Conservation (phyloP, 2,797 vertebrate genomes). For the Notoglanidium macrostoma region DNA sequence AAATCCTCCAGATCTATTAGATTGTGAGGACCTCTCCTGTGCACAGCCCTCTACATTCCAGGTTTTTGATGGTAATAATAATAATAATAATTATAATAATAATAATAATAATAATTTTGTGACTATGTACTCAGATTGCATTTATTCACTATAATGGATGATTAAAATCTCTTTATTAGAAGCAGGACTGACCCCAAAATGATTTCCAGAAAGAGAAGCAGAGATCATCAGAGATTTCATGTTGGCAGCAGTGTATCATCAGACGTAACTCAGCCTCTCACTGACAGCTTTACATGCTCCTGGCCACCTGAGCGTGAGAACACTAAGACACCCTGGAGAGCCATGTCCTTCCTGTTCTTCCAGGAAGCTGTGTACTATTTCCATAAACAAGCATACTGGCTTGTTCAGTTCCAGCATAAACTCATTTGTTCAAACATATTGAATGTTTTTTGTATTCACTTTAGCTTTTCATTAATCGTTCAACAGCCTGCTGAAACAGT, state of each 20-base stretch:
- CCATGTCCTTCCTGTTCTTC: slow-evolving; percentile 58
- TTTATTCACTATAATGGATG: background rate
- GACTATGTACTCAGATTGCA: background rate
- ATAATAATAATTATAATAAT: background rate
- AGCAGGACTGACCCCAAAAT: background rate
- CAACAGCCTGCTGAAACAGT: slow-evolving; percentile 63
- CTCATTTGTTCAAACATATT: background rate
- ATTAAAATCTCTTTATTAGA: background rate
- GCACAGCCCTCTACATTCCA: background rate
- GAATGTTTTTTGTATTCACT: background rate
- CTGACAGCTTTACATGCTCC: slow-evolving; percentile 65
- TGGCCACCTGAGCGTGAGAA: slow-evolving; percentile 48
- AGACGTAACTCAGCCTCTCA: slow-evolving; percentile 47
- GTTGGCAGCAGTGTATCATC: slow-evolving; percentile 44
- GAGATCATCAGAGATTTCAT: slow-evolving; percentile 4
- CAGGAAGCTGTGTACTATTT: slow-evolving; percentile 44
- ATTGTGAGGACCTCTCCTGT: background rate
- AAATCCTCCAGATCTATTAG: background rate
- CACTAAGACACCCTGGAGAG: slow-evolving; percentile 54
- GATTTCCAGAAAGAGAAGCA: background rate
- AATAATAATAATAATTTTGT: background rate
- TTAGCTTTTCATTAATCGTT: slow-evolving; percentile 32
- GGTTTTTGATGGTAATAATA: background rate
- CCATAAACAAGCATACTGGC: background rate
- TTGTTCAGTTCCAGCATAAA: background rate